Conservation (phyloP, 2,888 invertebrate genomes). For the Erpobdella octoculata region DNA sequence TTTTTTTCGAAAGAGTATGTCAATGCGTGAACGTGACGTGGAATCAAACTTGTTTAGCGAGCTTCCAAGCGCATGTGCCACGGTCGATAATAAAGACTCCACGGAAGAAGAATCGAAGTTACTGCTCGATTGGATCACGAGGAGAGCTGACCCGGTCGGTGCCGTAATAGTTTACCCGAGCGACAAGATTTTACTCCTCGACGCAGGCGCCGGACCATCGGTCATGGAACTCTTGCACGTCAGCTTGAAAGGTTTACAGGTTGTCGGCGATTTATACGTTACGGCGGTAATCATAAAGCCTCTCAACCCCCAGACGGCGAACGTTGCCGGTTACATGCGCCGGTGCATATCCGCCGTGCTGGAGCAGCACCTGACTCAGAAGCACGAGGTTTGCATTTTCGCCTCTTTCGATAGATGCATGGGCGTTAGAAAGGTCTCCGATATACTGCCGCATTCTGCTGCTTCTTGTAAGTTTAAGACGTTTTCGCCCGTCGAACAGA, state of each 20-base stretch:
- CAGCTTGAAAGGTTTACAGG: neutral
- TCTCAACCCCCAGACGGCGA: neutral
- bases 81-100: neutral
- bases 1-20: neutral
- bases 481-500: neutral
- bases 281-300: neutral
- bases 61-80: neutral
- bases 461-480: neutral
- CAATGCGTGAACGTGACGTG: slow-evolving; percentile 1
- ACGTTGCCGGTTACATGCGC: neutral
- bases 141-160: neutral
- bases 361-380: neutral
- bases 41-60: neutral
- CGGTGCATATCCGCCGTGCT: neutral
- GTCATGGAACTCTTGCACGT: neutral
- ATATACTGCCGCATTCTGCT: neutral
- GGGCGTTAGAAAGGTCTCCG: neutral
- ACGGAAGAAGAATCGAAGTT: neutral
- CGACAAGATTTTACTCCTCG: neutral
- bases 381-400: neutral
- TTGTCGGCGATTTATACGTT: neutral
- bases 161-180: neutral
- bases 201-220: neutral
- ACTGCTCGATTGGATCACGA: neutral
- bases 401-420: neutral